A percentile compares a stretch with the other conserved stretches of the same genome.
phyloP scores from a whole-genome alignment of 2,797 vertebrate species.

The Paguma larvata region DNA sequence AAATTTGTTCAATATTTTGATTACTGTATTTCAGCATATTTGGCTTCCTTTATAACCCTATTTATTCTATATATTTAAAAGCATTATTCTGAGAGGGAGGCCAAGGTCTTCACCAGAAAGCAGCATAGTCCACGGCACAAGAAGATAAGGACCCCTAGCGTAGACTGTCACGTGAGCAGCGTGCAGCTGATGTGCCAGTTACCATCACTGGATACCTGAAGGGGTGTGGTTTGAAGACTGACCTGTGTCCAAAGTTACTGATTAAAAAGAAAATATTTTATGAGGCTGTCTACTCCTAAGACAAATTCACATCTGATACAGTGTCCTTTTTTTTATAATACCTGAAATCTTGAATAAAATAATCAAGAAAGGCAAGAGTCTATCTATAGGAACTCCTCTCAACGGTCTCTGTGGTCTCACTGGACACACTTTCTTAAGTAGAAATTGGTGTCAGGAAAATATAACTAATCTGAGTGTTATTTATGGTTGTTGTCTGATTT shows the following conservation, averaged over 20 bases:
- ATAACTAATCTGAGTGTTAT: not conserved
- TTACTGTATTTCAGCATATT: constrained; percentile 18
- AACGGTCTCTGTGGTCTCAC: not conserved
- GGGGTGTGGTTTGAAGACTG: not conserved
- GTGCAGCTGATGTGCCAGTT: not conserved
- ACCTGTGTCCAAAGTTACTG: not conserved
- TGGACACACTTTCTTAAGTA: not conserved
- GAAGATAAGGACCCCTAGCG: not conserved
- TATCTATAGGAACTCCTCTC: not conserved
- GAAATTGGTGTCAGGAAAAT: not conserved
- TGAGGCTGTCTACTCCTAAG: not conserved
- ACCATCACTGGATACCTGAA: not conserved
- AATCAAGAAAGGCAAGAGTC: not conserved
- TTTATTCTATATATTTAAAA: not conserved
- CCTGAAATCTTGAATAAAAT: not conserved
- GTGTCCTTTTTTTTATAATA: not conserved
- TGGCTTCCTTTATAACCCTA: not conserved
- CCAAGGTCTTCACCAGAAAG: not conserved
- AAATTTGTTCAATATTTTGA: not conserved
- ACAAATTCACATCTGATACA: not conserved
- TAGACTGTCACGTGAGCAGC: not conserved
- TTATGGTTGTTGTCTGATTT: not conserved
- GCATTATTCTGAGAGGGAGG: not conserved
- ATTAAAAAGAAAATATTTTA: not conserved
- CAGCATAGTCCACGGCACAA: not conserved